A percentile compares a stretch with the other conserved stretches of the same genome.
phyloP scores from a whole-genome alignment of 2,797 vertebrate genomes.

The Enteromius radiatus region DNA sequence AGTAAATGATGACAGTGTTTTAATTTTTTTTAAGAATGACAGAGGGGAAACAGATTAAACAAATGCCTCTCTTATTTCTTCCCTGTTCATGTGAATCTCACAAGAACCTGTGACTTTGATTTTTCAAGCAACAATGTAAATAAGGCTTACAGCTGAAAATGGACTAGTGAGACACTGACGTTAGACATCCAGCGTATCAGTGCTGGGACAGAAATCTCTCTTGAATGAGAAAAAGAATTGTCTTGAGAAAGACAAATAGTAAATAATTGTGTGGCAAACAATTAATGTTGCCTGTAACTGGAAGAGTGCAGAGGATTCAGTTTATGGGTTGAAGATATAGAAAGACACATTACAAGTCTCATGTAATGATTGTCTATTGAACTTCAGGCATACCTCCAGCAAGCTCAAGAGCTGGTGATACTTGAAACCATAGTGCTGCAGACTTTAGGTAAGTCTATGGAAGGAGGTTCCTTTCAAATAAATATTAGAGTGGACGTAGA shows the following conservation, averaged over 20 bases:
- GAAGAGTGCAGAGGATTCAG: slow-evolving; percentile 33
- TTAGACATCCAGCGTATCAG: slow-evolving; percentile 33
- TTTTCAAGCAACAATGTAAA: neutral
- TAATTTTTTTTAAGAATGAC: neutral
- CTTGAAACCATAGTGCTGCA: slow-evolving; percentile 99
- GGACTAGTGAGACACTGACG: slow-evolving; percentile 37
- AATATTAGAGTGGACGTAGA: slow-evolving; percentile 31
- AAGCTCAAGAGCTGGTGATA: slow-evolving; percentile 99
- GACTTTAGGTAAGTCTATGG: slow-evolving; percentile 92
- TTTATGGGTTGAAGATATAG: slow-evolving; percentile 49
- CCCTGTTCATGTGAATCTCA: neutral
- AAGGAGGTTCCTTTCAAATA: slow-evolving; percentile 40
- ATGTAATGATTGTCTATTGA: slow-evolving; percentile 86
- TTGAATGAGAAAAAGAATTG: neutral
- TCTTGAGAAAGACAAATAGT: neutral
- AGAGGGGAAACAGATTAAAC: neutral
- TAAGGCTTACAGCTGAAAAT: slow-evolving; percentile 7
- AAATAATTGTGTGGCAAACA: neutral
- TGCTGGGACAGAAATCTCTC: slow-evolving; percentile 6
- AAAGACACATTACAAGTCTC: slow-evolving; percentile 83
- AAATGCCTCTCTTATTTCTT: slow-evolving; percentile 5
- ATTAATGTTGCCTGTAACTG: neutral
- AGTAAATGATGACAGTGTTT: neutral
- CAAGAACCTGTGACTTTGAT: neutral
- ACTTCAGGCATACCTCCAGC: slow-evolving; percentile 98